phyloP scores from a whole-genome alignment of 2,888 invertebrate genomes.

The Tetrapedia diversipes region DNA sequence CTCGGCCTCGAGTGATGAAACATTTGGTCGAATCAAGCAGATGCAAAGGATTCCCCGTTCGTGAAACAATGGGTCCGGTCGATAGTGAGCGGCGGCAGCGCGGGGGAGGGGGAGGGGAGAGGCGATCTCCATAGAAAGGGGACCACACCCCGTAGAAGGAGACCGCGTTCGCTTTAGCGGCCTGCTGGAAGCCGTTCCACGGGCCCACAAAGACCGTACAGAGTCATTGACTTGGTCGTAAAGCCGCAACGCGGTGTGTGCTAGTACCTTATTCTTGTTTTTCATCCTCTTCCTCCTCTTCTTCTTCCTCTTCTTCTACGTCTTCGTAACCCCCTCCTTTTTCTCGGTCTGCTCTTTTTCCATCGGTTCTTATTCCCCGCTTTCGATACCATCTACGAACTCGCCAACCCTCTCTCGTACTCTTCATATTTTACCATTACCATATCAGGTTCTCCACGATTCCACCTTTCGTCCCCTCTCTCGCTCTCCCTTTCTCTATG shows the following conservation, averaged over 20 bases:
- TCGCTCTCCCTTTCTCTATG: slow-evolving; percentile 17
- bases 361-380: slow-evolving; percentile 69
- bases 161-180: slow-evolving; percentile 57
- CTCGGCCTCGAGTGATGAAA: slow-evolving; percentile 40
- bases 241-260: slow-evolving; percentile 66
- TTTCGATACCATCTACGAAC: slow-evolving; percentile 74
- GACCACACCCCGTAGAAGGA: slow-evolving; percentile 72
- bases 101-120: slow-evolving; percentile 12
- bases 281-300: slow-evolving; percentile 41
- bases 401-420: slow-evolving; percentile 64
- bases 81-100: slow-evolving; percentile 58
- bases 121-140: slow-evolving; percentile 74
- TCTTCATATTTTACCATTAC: slow-evolving; percentile 75
- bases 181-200: slow-evolving; percentile 53
- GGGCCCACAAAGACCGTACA: slow-evolving; percentile 60
- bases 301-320: slow-evolving; percentile 38
- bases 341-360: slow-evolving; percentile 61
- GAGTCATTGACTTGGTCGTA: slow-evolving; percentile 74
- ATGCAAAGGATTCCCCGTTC: slow-evolving; percentile 53
- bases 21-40: slow-evolving; percentile 56
- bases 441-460: slow-evolving; percentile 74
- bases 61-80: slow-evolving; percentile 65
- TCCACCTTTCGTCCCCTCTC: slow-evolving; percentile 32
- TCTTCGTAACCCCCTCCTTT: slow-evolving; percentile 45
- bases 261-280: slow-evolving; percentile 62